Conservation (phyloP, 1,140 invertebrate species). For the Eulimnadia texana region DNA sequence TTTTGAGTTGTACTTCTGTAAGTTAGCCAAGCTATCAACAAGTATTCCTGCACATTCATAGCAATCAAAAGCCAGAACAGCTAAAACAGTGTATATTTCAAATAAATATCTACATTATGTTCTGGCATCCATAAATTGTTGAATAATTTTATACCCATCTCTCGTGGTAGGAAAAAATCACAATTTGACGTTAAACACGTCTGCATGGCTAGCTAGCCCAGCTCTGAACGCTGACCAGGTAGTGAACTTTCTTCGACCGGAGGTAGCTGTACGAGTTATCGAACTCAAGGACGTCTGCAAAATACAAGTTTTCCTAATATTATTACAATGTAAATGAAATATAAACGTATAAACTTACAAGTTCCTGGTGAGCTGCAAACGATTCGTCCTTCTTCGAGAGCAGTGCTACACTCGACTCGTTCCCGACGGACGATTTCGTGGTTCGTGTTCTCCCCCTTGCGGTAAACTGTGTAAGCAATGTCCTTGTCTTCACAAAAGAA, state of each 20-base stretch:
- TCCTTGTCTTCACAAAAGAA: constrained; percentile 73
- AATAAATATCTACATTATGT: no score
- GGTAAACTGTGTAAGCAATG: constrained; percentile 67
- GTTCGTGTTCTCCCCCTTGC: constrained; percentile 44
- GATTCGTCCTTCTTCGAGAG: constrained; percentile 62
- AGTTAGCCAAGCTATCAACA: no score
- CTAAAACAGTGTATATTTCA: no score
- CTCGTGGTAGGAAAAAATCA: no score
- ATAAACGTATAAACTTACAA: constrained; percentile 47
- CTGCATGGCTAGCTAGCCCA: no score
- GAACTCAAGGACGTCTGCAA: constrained; percentile 55
- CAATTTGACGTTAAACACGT: no score
- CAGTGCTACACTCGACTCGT: constrained; percentile 55
- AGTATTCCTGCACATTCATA: no score
- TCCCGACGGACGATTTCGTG: constrained; percentile 47
- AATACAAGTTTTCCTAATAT: constrained; percentile 35
- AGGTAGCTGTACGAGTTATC: constrained; percentile 74
- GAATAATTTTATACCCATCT: no score
- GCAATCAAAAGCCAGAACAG: no score
- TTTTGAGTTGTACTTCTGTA: no score
- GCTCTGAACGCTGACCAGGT: no score
- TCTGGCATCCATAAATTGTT: no score
- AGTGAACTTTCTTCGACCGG: constrained; percentile 63
- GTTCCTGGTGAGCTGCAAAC: constrained; percentile 56
- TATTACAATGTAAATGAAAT: constrained; percentile 16